Evolutionary conservation across 2,888 invertebrate species (phyloP).

Genomic region (Eupithecia pulchellata): DNA sequence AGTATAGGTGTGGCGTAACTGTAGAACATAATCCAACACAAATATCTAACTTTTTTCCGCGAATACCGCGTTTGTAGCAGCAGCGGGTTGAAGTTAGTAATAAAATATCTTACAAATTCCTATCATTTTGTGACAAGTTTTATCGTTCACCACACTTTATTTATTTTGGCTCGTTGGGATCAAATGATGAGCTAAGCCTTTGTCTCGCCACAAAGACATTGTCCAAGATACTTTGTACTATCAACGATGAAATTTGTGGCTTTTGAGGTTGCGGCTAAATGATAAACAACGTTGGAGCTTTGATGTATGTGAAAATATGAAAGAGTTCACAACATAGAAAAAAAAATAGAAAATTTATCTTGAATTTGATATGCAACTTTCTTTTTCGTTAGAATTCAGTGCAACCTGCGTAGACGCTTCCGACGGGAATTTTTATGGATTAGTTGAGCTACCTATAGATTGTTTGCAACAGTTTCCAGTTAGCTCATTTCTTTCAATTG

Average conservation of each 20-base stretch:
- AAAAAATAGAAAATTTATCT: background rate
- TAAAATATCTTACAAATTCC: background rate
- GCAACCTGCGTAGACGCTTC: too few species aligned
- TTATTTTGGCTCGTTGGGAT: background rate
- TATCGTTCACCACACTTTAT: background rate
- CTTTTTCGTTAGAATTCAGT: too few species aligned
- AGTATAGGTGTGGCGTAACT: too few species aligned
- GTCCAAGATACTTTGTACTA: background rate
- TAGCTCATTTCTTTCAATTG: too few species aligned
- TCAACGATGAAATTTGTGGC: background rate
- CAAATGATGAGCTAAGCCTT: background rate
- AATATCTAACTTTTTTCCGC: too few species aligned
- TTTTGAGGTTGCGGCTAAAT: background rate
- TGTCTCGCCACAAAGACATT: constrained; percentile 12
- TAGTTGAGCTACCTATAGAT: too few species aligned
- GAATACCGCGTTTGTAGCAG: too few species aligned
- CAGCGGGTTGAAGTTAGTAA: background rate
- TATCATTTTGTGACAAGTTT: background rate
- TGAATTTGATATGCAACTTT: background rate
- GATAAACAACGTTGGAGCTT: background rate
- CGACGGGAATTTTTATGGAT: too few species aligned
- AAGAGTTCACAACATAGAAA: background rate
- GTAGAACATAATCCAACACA: too few species aligned
- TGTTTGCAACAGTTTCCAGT: too few species aligned
- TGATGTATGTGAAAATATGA: background rate